phyloP scores from a whole-genome alignment of 2,797 vertebrate genomes.

The Rhinatrema bivittatum region DNA sequence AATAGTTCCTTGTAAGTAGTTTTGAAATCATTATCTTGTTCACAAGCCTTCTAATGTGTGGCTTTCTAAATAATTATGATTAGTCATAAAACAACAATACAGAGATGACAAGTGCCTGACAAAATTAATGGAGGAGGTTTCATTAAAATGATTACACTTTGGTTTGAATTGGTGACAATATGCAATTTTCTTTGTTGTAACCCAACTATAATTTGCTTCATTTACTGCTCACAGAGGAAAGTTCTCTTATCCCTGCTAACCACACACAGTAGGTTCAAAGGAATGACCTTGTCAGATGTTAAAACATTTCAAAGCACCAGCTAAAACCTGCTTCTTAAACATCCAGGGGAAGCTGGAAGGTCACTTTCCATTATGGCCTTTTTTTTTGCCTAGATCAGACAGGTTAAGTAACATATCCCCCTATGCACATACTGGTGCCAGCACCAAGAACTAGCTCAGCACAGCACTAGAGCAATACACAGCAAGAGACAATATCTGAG shows the following conservation, averaged over 20 bases:
- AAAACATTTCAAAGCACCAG: constrained; percentile 26
- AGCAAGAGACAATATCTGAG: no score
- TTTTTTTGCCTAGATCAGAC: constrained; percentile 9
- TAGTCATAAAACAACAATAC: constrained; percentile 24
- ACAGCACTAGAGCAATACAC: no score
- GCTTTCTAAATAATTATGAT: constrained; percentile 13
- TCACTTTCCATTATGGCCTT: constrained; percentile 12
- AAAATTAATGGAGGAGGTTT: constrained; percentile 40
- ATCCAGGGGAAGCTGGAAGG: constrained; percentile 24
- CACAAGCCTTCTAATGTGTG: constrained; percentile 20
- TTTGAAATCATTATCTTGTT: constrained; percentile 15
- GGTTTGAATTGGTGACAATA: constrained; percentile 37
- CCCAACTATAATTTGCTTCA: constrained; percentile 38
- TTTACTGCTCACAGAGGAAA: constrained; percentile 30
- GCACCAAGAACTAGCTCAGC: no score
- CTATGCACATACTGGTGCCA: constrained; percentile 1
- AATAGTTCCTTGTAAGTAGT: constrained; percentile 4
- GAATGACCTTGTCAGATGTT: constrained; percentile 11
- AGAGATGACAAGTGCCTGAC: constrained; percentile 27
- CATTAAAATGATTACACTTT: constrained; percentile 41
- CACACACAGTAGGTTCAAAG: constrained; percentile 29
- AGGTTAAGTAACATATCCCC: constrained; percentile 11
- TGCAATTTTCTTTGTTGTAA: constrained; percentile 36
- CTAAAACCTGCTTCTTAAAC: constrained; percentile 14
- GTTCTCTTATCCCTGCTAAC: constrained; percentile 30